phyloP scores from a whole-genome alignment of 2,113 vertebrate species.

The Campylorhamphus procurvoides region DNA sequence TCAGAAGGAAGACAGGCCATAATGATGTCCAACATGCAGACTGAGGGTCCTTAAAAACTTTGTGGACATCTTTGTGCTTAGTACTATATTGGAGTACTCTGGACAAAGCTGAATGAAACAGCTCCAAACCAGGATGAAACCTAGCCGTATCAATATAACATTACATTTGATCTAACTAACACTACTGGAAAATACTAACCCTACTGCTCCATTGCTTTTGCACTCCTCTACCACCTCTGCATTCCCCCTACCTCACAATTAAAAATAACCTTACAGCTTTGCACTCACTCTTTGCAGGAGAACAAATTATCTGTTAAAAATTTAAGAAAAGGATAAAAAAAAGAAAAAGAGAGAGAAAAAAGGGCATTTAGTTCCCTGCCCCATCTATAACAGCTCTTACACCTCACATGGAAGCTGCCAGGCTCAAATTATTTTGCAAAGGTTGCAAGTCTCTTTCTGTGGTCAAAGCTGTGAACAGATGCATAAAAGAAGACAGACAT shows the following conservation, averaged over 20 bases:
- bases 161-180: not conserved
- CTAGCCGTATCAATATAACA: accelerated
- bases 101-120: not conserved
- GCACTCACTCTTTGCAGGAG: not conserved
- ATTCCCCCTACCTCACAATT: not conserved
- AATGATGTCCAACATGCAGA: not conserved
- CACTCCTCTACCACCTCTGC: not conserved
- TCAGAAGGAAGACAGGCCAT: not conserved
- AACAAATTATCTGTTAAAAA: not conserved
- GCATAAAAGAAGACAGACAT: constrained; percentile 38
- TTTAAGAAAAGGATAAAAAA: accelerated
- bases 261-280: not conserved
- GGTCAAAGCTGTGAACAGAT: constrained; percentile 61
- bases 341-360: not conserved
- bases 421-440: constrained; percentile 25
- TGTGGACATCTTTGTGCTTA: not conserved
- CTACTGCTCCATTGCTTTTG: not conserved
- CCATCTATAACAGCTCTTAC: not conserved
- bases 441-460: constrained; percentile 28
- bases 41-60: not conserved
- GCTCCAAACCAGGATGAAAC: not conserved
- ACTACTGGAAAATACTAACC: not conserved
- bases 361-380: not conserved
- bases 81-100: not conserved
- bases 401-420: not conserved